phyloP scores from a whole-genome alignment of 2,797 vertebrate genomes.

The Peromyscus eremicus region DNA sequence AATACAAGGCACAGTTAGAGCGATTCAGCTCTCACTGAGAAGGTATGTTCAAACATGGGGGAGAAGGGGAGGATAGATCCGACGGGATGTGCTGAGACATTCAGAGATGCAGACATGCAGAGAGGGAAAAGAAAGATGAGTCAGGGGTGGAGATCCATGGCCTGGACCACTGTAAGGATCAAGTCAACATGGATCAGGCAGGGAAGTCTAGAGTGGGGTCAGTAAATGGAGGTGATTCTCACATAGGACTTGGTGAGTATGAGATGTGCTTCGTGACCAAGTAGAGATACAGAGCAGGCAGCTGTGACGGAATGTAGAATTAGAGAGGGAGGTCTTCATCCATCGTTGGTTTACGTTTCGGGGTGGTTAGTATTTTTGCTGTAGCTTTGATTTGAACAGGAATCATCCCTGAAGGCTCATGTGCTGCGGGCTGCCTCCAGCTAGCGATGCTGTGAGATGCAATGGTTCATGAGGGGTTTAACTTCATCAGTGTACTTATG shows the following conservation, averaged over 20 bases:
- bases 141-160: background rate
- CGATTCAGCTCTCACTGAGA: background rate
- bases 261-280: background rate
- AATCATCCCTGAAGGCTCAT: background rate
- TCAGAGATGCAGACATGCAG: background rate
- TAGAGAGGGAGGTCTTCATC: background rate
- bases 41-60: no score
- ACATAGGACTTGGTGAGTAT: background rate
- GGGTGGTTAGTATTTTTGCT: background rate
- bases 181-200: background rate
- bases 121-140: background rate
- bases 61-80: background rate
- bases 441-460: background rate
- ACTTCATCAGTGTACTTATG: background rate
- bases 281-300: fast-evolving
- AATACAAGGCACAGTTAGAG: background rate
- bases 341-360: fast-evolving
- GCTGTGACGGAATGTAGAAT: background rate
- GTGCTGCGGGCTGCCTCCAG: background rate
- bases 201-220: background rate
- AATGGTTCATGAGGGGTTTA: no score
- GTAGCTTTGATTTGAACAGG: background rate
- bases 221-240: background rate
- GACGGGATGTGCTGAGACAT: background rate
- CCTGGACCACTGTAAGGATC: background rate